Evolutionary conservation across 64 coral and sea anemone genomes (phyloP).

Genomic region (Pocillopora damicornis): DNA sequence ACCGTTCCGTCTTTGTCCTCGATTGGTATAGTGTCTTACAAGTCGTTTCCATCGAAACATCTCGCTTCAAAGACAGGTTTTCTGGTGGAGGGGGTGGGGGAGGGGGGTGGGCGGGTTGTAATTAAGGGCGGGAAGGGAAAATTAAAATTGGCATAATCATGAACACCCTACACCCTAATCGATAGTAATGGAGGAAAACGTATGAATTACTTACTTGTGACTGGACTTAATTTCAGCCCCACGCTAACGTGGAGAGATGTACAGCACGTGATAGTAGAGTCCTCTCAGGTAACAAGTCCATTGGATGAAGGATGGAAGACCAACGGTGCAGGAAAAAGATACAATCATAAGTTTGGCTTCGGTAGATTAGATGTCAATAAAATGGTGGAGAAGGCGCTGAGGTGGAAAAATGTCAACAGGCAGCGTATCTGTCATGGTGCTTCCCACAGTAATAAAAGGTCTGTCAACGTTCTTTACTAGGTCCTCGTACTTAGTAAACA

Average conservation of each 20-base stretch:
- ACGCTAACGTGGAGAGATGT: conserved; percentile 89
- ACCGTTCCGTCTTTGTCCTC: neutral
- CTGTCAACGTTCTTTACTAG: neutral
- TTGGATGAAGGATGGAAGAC: conserved; percentile 91
- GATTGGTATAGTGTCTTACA: too few relatives aligned
- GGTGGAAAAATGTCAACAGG: conserved; percentile 75
- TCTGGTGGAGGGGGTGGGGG: too few relatives aligned
- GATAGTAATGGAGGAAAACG: too few relatives aligned
- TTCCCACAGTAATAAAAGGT: conserved; percentile 56
- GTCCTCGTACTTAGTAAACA: neutral
- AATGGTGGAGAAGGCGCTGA: conserved; percentile 77
- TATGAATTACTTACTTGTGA: too few relatives aligned
- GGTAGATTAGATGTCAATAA: conserved; percentile 79
- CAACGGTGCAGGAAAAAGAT: conserved; percentile 88
- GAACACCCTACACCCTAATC: too few relatives aligned
- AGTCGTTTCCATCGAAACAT: too few relatives aligned
- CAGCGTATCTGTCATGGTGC: conserved; percentile 65
- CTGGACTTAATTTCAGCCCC: conserved; percentile 48
- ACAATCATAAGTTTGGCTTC: conserved; percentile 98
- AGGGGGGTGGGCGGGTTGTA: too few relatives aligned
- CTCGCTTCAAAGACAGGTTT: too few relatives aligned
- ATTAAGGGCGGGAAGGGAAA: too few relatives aligned
- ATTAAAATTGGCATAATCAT: too few relatives aligned
- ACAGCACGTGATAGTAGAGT: conserved; percentile 91
- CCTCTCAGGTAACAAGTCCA: conserved; percentile 83